These are phyloP conservation scores for Columba guinea DNA, from an alignment of 2,797 vertebrate genomes.

Conservation along the genomic window DNA sequence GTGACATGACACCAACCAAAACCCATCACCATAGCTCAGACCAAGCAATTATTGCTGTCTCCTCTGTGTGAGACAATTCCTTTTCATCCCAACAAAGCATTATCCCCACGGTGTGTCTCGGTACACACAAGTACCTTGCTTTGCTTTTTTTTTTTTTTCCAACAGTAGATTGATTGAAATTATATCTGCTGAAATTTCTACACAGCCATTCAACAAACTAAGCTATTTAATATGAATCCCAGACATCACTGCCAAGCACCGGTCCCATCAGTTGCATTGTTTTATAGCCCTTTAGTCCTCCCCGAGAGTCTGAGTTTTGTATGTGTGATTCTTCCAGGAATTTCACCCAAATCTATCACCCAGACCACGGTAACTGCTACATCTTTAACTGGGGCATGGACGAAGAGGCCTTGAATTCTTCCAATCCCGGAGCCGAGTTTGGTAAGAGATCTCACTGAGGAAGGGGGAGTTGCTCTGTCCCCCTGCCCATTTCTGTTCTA, in stretches of 20 bases:
- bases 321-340: slow-evolving; percentile 70
- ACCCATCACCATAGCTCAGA: neutral
- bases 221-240: neutral
- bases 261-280: neutral
- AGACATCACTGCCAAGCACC: neutral
- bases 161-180: neutral
- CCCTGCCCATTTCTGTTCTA: neutral
- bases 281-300: neutral
- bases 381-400: slow-evolving; percentile 84
- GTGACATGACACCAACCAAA: neutral
- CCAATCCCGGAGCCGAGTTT: slow-evolving; percentile 81
- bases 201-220: neutral
- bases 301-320: accelerated
- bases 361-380: slow-evolving; percentile 83
- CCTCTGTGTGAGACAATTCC: neutral
- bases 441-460: slow-evolving; percentile 59
- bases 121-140: neutral
- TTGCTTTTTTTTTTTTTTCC: neutral
- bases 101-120: neutral
- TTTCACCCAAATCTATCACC: slow-evolving; percentile 80
- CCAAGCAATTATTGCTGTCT: neutral
- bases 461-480: neutral
- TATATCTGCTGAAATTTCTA: neutral
- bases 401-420: slow-evolving; percentile 69
- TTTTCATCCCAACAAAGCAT: accelerated